These are phyloP conservation scores for Meliscaeva auricollis DNA, from an alignment of 2,888 invertebrate species.

Conservation along the genomic window DNA sequence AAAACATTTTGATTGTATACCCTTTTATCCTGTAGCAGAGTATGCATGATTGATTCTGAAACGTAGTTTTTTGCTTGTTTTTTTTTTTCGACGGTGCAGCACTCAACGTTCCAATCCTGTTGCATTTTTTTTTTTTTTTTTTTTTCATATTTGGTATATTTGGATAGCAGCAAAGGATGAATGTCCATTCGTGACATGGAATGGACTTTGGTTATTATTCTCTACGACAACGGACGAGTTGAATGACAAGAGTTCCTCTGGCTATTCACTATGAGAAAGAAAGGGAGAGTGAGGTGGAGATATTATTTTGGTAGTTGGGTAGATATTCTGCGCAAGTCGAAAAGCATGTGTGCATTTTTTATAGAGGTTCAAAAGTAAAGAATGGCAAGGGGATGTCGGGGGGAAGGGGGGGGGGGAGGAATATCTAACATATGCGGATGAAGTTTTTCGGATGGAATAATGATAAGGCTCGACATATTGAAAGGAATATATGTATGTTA, in stretches of 20 bases:
- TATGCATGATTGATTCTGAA: conserved; percentile 69
- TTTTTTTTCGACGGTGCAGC: conserved; percentile 19
- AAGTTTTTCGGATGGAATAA: not conserved
- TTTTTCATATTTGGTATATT: conserved; percentile 38
- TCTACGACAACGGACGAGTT: conserved; percentile 26
- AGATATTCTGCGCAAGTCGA: conserved; percentile 37
- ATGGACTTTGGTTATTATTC: conserved; percentile 64
- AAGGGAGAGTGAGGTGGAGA: not conserved
- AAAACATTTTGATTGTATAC: conserved; percentile 72
- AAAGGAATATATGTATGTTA: conserved; percentile 39
- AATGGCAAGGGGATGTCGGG: not conserved
- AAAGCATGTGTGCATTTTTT: conserved; percentile 40
- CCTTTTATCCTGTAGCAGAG: conserved; percentile 65
- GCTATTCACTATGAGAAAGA: not conserved
- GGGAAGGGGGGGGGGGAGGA: too few species aligned
- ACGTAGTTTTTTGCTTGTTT: conserved; percentile 37
- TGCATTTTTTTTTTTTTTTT: conserved; percentile 29
- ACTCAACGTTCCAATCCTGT: conserved; percentile 27
- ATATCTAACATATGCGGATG: too few species aligned
- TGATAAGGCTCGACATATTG: conserved; percentile 42
- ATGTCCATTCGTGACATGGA: conserved; percentile 60
- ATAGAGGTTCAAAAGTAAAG: not conserved
- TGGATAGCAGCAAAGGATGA: conserved; percentile 69
- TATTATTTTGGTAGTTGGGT: not conserved
- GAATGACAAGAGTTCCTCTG: conserved; percentile 21